A percentile compares a stretch with the other conserved stretches of the same genome.
Evolutionary conservation across 1,140 invertebrate species (phyloP).

Genomic region (Zaprionus ornatus): DNA sequence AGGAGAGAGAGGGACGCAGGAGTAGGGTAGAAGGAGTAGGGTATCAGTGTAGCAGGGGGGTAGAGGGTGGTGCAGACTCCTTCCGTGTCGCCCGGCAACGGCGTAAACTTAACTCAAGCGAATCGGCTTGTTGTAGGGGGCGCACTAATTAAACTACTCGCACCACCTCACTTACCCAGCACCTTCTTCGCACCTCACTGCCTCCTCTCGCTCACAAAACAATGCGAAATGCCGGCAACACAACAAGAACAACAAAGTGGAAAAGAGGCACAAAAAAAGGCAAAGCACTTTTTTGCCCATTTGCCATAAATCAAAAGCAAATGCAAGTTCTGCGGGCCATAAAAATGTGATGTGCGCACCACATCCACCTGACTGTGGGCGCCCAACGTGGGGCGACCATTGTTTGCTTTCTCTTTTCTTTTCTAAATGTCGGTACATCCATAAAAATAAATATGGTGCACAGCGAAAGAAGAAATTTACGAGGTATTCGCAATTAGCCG

Average conservation of each 20-base stretch:
- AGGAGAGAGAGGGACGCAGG: no score
- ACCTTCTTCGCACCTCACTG: not conserved
- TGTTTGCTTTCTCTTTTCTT: not conserved
- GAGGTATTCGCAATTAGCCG: not conserved
- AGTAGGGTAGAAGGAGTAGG: no score
- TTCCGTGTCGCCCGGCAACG: not conserved
- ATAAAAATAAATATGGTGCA: constrained; percentile 7
- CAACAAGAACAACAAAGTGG: not conserved
- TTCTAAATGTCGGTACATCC: not conserved
- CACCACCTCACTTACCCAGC: not conserved
- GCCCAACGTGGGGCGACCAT: not conserved
- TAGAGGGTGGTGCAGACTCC: not conserved
- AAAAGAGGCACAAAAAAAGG: not conserved
- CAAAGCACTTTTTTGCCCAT: not conserved
- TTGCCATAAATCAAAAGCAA: constrained; percentile 27
- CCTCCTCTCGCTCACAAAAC: not conserved
- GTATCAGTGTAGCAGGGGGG: no score
- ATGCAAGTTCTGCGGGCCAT: constrained; percentile 2
- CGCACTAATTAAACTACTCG: constrained; percentile 3
- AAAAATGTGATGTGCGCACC: constrained; percentile 1
- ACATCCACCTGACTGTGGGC: not conserved
- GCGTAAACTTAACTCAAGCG: not conserved
- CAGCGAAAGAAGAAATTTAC: not conserved
- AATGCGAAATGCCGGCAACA: not conserved
- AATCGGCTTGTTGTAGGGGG: not conserved